Evolutionary conservation across 2,888 invertebrate genomes (phyloP), one percentile per base, ranked within the genome.

Genomic region (Cheiracanthium punctorium): DNA sequence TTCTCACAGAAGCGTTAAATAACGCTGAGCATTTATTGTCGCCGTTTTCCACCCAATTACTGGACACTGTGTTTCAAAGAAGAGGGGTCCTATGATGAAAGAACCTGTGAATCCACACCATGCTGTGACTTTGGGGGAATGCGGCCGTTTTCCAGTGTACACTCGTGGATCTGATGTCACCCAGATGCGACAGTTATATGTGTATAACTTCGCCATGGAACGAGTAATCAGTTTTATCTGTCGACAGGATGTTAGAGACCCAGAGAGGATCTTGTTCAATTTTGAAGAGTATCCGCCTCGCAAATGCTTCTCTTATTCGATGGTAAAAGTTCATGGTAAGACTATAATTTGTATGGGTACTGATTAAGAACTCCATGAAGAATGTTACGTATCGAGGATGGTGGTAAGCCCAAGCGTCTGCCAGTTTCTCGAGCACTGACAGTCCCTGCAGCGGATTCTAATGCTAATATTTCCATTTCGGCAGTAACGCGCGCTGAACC

Each of bases 271-370:
- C 14, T 24, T 71, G 41, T 37, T 41, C 37, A 10, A 41, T 71
- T 71, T 71, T 71, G 41, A 4, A 71, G 70, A 71, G 24, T 37
- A 24, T 14, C 24, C 70, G 41, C 41, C 70, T 71, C 70, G 37
- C 70, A 37, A 37, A 37, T 71, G 4, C 70, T 71, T 71, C 70
- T 24, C 37, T 71, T 71, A 71, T 71, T 24, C 41, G 37, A 5
- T 37, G 37, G 37, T 71, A 71, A 71, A 71, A 71, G 70, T 71
- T 71, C 37, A 41, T 37, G 70, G 37, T 41, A 37, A 1, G 41
- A 71, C 70, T 71, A 24, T 14, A 37, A 37, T 71, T 33, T 32
- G 33, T 69, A 28, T 30, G 29, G 20, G 17, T 20, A 67, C 67
- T 10, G 67, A 67, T 67, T 24, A 28, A 67, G 7, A 24, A 28